Base-by-base conservation (phyloP, 2,797 vertebrate species). In the Melanotaenia maccullochi region DNA sequence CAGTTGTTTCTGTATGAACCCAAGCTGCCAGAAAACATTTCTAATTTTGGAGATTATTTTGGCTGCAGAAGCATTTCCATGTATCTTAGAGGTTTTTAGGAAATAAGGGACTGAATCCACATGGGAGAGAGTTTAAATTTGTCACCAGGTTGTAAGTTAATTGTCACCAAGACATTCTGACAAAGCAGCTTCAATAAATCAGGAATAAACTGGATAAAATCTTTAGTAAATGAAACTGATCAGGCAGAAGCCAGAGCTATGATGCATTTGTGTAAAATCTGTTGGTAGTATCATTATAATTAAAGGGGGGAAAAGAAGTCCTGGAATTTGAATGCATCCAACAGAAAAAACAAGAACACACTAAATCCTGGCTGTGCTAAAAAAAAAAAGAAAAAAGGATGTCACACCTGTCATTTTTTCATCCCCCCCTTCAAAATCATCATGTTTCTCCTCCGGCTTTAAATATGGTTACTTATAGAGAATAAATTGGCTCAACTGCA, bases 211-310 rank as follows among this genome's bases (percentile, higher is more conserved):
- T 12, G 22, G 9, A 3, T 55, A 30, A 38, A n/a, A 4, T 59
- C 14, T 49, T 38, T 22, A 35, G 54, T 52, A 30, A 79, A 70
- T 51, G 47, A 14, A 59, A 25, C 35, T 40, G 24, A n/a, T 51
- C 25, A 40, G 30, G 54, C 36, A 36, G 9, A 52, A 51, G 0
- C 22, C 28, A 25, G 20, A 30, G 33, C 0, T 18, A 13, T 47
- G 16, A 60, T 28, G 9, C 28, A 38, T 24, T 3, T 30, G 11
- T 51, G 22, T 32, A 56, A 5, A 22, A 42, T 44, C 38, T 12
- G 2, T 40, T 0, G 63, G 11, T 18, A 32, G 16, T 56, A 4
- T 22, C 3, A 5, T 32, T 25, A 3, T 30, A 7, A 7, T 28
- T 1, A 13, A 32, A 56, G 1, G 47, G n/a, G 28, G 28, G 3